These are phyloP conservation scores for Aphelinus atriplicis DNA, from an alignment of 1,140 invertebrate species.

Conservation along the genomic window DNA sequence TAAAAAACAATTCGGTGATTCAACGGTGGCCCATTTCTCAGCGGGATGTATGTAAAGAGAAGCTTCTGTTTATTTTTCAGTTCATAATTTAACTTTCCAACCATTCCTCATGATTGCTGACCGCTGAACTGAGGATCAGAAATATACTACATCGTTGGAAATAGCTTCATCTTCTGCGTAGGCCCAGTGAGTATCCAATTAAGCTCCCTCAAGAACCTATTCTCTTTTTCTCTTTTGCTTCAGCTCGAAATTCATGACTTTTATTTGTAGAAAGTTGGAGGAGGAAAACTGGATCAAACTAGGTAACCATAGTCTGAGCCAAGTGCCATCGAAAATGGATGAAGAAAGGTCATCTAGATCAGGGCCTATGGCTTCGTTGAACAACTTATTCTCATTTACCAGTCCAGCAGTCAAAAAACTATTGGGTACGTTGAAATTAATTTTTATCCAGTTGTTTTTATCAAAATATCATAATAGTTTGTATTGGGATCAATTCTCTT, in stretches of 20 bases:
- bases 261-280: conserved; percentile 7
- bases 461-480: no score
- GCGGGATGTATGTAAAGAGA: neutral
- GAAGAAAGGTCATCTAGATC: conserved; percentile 84
- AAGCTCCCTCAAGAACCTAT: neutral
- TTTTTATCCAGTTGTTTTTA: no score
- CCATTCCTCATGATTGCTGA: conserved; percentile 11
- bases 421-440: conserved; percentile 17
- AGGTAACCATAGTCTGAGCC: conserved; percentile 2
- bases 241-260: conserved; percentile 4
- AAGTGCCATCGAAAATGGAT: conserved; percentile 70
- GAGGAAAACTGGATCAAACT: conserved; percentile 13
- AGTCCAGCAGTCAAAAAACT: conserved; percentile 94
- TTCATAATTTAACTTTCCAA: neutral
- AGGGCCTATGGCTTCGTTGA: conserved; percentile 87
- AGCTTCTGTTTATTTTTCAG: conserved; percentile 18
- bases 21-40: no score
- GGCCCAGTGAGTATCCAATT: conserved; percentile 8
- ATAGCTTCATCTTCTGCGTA: conserved; percentile 11
- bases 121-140: neutral
- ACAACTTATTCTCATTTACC: conserved; percentile 95
- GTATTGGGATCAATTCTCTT: neutral
- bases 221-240: neutral
- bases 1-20: no score
- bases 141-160: conserved; percentile 22